Evolutionary conservation across 2,888 invertebrate genomes (phyloP), one percentile per base, ranked within the genome.

Genomic region (Fragum sueziense): DNA sequence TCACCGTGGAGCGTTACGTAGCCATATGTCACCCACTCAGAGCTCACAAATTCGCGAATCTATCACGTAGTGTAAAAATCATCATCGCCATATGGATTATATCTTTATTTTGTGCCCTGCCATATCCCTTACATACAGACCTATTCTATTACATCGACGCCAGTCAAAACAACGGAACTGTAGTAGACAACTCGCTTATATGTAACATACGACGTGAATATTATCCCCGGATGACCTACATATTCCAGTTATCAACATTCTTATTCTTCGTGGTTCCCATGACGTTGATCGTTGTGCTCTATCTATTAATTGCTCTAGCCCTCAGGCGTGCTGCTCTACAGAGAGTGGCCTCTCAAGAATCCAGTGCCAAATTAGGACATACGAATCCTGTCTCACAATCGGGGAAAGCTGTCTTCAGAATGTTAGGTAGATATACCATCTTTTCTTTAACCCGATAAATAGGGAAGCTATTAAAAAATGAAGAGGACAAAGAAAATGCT

Each of bases 21-120:
- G 98, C 98, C 34, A 97, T 98, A 90, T 98, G 98, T 91, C 96
- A 97, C 92, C 98, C 98, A 0, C 94, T 98, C 54, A 96, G 96
- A 90, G 95, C 96, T 78, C 96, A 97, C 93, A 95, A 96, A 59
- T 96, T 97, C 95, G 96, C 97, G 0, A 96, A 97, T 1, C 95
- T 97, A 41, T 95, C 96, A 70, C 94, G 97, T 29, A 97, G 97
- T 1, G 93, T 96, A 31, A 95, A 96, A 80, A 96, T 97, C 82
- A 96, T 97, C 54, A 96, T 97, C 82, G 96, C 97, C 54, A 94
- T 97, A 7, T 98, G 98, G 98, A 90, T 95, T 1, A 91, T 96
- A 14, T 96, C 97, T 0, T 94, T 97, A 52, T 76, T 96, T n/a
- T 95, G 95, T 37, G 97, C 97, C 0, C 84, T 93, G 33, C 91